These are phyloP conservation scores for Dromococcyx pavoninus DNA, from an alignment of 2,797 vertebrate species.

Conservation along the genomic window DNA sequence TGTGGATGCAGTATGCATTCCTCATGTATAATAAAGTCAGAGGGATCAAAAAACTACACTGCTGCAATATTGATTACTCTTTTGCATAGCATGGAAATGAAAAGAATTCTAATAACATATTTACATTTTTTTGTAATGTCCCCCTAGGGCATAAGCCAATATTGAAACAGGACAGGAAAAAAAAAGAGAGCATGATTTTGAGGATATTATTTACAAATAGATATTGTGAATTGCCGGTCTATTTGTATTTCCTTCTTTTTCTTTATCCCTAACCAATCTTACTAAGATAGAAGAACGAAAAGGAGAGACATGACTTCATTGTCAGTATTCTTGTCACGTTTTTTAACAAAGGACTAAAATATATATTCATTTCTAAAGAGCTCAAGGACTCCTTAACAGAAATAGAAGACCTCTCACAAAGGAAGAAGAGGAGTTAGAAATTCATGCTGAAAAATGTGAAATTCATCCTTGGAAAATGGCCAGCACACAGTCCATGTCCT, in stretches of 20 bases:
- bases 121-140: not conserved
- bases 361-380: not conserved
- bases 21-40: slow-evolving; percentile 19
- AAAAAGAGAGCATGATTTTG: not conserved
- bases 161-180: not conserved
- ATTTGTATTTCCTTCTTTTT: not conserved
- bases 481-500: not conserved
- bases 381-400: not conserved
- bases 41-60: not conserved
- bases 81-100: not conserved
- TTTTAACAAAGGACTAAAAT: not conserved
- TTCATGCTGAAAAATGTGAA: not conserved
- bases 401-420: not conserved
- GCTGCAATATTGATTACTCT: not conserved
- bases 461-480: not conserved
- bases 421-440: not conserved
- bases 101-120: not conserved
- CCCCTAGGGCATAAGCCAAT: not conserved
- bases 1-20: not conserved
- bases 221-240: not conserved
- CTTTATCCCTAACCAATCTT: not conserved
- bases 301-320: not conserved
- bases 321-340: not conserved
- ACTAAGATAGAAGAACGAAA: not conserved
- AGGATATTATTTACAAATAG: not conserved